Percentiles rank a stretch among this genome's conserved stretches.
Conservation (phyloP, 2,888 invertebrate genomes). For the Tuta absoluta region DNA sequence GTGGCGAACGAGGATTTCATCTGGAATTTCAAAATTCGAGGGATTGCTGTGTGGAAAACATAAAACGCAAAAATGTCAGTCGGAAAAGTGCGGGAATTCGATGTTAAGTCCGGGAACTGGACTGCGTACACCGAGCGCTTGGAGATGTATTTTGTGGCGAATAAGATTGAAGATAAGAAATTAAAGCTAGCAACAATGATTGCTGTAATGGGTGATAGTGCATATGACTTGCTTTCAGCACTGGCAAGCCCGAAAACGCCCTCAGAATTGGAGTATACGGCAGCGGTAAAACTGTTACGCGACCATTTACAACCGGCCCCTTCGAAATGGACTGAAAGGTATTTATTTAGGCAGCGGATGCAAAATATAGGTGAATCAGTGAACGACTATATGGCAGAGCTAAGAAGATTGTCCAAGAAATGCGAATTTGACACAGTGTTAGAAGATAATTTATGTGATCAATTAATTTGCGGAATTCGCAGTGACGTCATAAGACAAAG, state of each 20-base stretch:
- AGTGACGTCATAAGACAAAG: conserved; percentile 4
- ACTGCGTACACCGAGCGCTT: not conserved
- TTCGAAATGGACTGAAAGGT: not conserved
- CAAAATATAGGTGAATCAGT: not conserved
- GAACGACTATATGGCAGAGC: not conserved
- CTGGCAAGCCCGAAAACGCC: not conserved
- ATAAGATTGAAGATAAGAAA: not conserved
- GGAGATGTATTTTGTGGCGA: conserved; percentile 9
- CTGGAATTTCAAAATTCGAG: too few relatives aligned
- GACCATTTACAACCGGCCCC: conserved; percentile 5
- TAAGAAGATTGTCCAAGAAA: not conserved
- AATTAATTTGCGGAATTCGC: not conserved
- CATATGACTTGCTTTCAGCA: not conserved
- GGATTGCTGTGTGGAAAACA: too few relatives aligned
- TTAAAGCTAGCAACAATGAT: not conserved
- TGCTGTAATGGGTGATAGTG: not conserved
- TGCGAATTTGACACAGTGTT: not conserved
- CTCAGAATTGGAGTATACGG: not conserved
- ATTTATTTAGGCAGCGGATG: not conserved
- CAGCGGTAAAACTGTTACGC: not conserved
- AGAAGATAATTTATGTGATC: conserved; percentile 11
- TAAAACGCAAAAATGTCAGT: too few relatives aligned
- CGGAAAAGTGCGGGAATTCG: too few relatives aligned
- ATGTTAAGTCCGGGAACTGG: conserved; percentile 3
- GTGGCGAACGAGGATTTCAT: too few relatives aligned